phyloP scores from a whole-genome alignment of 1,140 invertebrate genomes.

The Streblospio benedicti region DNA sequence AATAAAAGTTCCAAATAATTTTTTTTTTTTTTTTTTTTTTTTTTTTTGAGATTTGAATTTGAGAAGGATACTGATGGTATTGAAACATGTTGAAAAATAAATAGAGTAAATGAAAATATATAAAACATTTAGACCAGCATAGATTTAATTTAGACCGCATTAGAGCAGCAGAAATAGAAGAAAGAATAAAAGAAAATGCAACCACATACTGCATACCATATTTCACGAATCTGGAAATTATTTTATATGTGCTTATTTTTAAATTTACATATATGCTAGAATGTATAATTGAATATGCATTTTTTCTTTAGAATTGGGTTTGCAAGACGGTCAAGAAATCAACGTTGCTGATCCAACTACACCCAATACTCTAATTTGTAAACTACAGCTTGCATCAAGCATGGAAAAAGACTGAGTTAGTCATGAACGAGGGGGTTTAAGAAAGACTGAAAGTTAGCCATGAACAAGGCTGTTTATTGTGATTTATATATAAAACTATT shows the following conservation, averaged over 20 bases:
- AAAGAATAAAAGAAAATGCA: not conserved
- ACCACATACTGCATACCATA: not conserved
- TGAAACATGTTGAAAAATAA: too few relatives aligned
- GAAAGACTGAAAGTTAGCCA: too few relatives aligned
- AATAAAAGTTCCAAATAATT: not conserved
- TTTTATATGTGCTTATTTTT: not conserved
- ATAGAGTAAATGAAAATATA: too few relatives aligned
- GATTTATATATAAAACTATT: too few relatives aligned
- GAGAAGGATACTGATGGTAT: too few relatives aligned
- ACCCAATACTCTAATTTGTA: slow-evolving; percentile 64
- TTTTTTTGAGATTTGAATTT: too few relatives aligned
- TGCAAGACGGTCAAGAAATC: slow-evolving; percentile 71
- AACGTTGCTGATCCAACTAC: slow-evolving; percentile 83
- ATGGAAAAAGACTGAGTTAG: too few relatives aligned
- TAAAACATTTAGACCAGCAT: not conserved
- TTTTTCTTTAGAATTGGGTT: slow-evolving; percentile 60
- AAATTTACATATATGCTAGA: not conserved
- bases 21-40: too few relatives aligned
- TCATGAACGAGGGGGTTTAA: too few relatives aligned
- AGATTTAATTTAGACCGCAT: not conserved
- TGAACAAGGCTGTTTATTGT: too few relatives aligned
- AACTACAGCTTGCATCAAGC: slow-evolving; percentile 37
- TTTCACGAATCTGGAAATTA: not conserved
- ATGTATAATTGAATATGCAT: not conserved
- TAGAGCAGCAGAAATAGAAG: not conserved